These are phyloP conservation scores for Centroberyx gerrardi DNA, from an alignment of 2,797 vertebrate genomes.

Conservation along the genomic window DNA sequence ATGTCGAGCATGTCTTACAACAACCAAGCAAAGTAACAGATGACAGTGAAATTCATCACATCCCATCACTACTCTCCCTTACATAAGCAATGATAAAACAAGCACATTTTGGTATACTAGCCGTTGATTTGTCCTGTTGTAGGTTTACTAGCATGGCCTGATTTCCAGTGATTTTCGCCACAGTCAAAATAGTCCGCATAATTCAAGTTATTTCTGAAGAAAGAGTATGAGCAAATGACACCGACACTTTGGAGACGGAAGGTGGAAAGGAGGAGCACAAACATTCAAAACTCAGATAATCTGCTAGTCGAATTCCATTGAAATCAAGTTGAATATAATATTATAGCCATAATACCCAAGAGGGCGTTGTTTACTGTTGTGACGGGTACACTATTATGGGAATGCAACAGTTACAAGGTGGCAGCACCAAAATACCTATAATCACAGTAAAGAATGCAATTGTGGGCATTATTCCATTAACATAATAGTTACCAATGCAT, in stretches of 20 bases:
- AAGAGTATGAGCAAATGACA: slow-evolving; percentile 33
- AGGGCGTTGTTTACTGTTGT: slow-evolving; percentile 9
- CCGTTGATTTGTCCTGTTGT: slow-evolving; percentile 30
- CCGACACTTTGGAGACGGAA: slow-evolving; percentile 20
- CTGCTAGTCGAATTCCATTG: not conserved
- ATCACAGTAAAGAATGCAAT: slow-evolving; percentile 8
- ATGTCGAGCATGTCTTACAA: too few relatives aligned
- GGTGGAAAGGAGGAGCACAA: slow-evolving; percentile 14
- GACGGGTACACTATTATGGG: not conserved
- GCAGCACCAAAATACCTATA: slow-evolving; percentile 10
- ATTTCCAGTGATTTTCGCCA: slow-evolving; percentile 49
- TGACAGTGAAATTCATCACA: not conserved
- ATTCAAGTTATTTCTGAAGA: slow-evolving; percentile 41
- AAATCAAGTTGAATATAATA: slow-evolving; percentile 13
- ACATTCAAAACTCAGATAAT: not conserved
- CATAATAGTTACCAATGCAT: not conserved
- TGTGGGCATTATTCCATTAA: slow-evolving; percentile 1
- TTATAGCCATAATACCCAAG: not conserved
- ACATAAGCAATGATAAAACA: not conserved
- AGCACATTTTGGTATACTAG: not conserved
- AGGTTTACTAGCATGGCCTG: slow-evolving; percentile 15
- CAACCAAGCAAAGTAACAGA: not conserved
- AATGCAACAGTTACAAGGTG: not conserved
- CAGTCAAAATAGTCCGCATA: slow-evolving; percentile 50
- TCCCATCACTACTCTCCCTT: not conserved